Conservation (phyloP, 2,888 invertebrate species). For the Papilio protenor region DNA sequence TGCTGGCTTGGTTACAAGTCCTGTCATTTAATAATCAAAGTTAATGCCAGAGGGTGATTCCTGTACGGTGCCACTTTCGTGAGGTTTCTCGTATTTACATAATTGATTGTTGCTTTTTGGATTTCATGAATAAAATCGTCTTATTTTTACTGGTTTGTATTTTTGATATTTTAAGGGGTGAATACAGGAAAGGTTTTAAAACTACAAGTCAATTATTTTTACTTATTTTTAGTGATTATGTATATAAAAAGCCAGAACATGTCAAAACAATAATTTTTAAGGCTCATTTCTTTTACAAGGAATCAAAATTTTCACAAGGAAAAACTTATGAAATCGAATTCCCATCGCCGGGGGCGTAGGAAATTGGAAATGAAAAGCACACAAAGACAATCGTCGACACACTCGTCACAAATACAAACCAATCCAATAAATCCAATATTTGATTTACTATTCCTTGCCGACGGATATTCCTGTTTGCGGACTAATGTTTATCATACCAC, state of each 20-base stretch:
- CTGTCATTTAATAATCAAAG: not conserved
- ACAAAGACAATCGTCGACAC: conserved; percentile 36
- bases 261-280: not conserved
- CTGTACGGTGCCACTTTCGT: not conserved
- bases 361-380: conserved; percentile 39
- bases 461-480: conserved; percentile 17
- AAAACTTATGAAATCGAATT: conserved; percentile 26
- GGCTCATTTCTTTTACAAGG: not conserved
- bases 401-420: conserved; percentile 40
- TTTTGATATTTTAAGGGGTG: not conserved
- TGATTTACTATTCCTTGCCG: conserved; percentile 37
- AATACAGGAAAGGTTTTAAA: too few relatives aligned
- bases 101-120: conserved; percentile 2
- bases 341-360: conserved; percentile 6
- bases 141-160: not conserved
- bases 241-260: not conserved
- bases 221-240: too few relatives aligned
- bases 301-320: not conserved
- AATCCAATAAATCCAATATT: conserved; percentile 42
- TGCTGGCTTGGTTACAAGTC: not conserved
- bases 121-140: not conserved
- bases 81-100: conserved; percentile 5
- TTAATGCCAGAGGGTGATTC: not conserved
- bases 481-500: conserved; percentile 21
- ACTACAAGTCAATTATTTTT: too few relatives aligned